These are phyloP conservation scores for Prochilodus magdalenae DNA, from an alignment of 2,113 vertebrate species.

Conservation along the genomic window DNA sequence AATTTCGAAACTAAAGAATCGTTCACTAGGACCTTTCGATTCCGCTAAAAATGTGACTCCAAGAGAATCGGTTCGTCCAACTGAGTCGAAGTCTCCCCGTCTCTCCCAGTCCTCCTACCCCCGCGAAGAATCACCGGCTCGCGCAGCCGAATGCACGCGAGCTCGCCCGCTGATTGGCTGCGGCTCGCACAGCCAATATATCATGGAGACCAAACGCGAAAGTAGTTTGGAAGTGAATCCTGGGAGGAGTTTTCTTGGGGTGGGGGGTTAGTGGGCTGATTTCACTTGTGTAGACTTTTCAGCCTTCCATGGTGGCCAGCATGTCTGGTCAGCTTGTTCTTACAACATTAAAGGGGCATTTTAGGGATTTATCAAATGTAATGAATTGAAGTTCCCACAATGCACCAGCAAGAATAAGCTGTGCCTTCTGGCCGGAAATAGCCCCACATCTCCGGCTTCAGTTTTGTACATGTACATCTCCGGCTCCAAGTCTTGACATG, in stretches of 20 bases:
- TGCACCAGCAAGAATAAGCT: no score
- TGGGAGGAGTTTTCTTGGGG: constrained; percentile 7
- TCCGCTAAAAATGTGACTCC: background rate
- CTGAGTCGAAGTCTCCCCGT: background rate
- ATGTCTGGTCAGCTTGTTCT: no score
- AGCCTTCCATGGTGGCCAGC: background rate
- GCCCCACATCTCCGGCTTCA: no score
- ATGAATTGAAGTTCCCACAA: no score
- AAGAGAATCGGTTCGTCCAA: background rate
- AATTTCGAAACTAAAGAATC: background rate
- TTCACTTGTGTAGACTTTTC: no score
- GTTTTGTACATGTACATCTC: no score
- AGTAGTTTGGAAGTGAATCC: constrained; percentile 35
- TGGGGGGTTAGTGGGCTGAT: constrained; percentile 28
- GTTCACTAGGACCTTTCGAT: background rate
- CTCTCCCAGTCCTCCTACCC: constrained; percentile 19
- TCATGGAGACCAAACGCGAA: constrained; percentile 16
- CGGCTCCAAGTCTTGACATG: no score
- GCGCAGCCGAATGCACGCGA: background rate
- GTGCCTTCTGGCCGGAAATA: no score
- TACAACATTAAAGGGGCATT: no score
- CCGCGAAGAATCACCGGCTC: constrained; percentile 40
- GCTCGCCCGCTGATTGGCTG: constrained; percentile 52
- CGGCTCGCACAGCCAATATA: constrained; percentile 18
- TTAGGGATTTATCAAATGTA: no score